A percentile compares a stretch with the other conserved stretches of the same genome.
Conservation (phyloP, 2,113 vertebrate genomes). For the Nothoprocta perdicaria region DNA sequence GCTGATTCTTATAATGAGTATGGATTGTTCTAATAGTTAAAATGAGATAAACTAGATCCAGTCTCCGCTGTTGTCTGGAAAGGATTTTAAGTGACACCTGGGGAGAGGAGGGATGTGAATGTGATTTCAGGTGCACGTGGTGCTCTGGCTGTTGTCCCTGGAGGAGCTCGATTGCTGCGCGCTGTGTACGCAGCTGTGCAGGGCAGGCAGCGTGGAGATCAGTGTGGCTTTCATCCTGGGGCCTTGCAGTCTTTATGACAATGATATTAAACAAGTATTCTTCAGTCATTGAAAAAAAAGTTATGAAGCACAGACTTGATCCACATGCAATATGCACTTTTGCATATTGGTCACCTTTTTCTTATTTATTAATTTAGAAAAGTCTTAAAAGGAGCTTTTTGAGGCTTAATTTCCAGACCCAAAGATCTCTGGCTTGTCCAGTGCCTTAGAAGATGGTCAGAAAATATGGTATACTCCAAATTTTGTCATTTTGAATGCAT, state of each 20-base stretch:
- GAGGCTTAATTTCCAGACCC: not conserved
- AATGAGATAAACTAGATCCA: not conserved
- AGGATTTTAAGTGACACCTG: not conserved
- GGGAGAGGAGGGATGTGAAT: not conserved
- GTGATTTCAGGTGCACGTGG: not conserved
- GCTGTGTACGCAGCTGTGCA: not conserved
- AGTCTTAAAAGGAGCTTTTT: not conserved
- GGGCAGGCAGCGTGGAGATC: not conserved
- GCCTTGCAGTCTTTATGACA: not conserved
- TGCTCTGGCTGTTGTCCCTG: not conserved
- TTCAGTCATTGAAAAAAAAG: not conserved
- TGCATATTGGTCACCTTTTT: not conserved
- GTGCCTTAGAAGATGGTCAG: not conserved
- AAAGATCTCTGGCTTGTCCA: not conserved
- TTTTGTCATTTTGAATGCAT: not conserved
- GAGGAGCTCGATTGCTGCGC: constrained; percentile 30
- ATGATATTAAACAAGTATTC: constrained; percentile 15
- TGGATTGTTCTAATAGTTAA: not conserved
- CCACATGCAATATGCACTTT: not conserved
- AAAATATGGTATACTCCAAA: not conserved
- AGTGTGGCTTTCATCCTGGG: not conserved
- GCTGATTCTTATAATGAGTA: not conserved
- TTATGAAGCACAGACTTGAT: not conserved
- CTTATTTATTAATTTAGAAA: not conserved
- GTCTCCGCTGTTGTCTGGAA: not conserved